Percentiles rank a stretch among this genome's conserved stretches.
These are phyloP conservation scores for Drosophila setosimentum DNA, from an alignment of 2,888 invertebrate genomes.

Conservation along the genomic window DNA sequence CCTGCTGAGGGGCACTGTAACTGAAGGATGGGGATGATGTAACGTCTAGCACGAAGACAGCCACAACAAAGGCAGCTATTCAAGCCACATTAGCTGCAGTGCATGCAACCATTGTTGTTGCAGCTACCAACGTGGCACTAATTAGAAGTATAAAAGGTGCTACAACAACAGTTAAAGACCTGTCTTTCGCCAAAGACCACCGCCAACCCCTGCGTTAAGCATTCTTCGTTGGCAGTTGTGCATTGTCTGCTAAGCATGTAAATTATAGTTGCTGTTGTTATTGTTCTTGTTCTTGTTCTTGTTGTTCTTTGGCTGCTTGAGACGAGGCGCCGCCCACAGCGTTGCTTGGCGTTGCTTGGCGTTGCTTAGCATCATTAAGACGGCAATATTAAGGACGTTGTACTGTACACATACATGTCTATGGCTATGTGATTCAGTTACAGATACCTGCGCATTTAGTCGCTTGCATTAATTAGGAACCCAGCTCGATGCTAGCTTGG, in stretches of 20 bases:
- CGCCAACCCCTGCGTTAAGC: background rate
- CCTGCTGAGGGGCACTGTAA: background rate
- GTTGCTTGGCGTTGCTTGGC: too few species aligned
- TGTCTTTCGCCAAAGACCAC: conserved; percentile 25
- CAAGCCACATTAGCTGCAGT: conserved; percentile 61
- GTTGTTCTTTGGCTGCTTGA: conserved; percentile 51
- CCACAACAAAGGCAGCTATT: conserved; percentile 67
- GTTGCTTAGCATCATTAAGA: conserved; percentile 18
- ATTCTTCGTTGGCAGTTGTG: conserved; percentile 30
- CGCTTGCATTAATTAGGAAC: conserved; percentile 73
- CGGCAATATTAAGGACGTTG: conserved; percentile 4
- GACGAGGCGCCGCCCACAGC: conserved; percentile 43
- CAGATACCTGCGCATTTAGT: conserved; percentile 63
- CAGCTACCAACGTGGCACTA: conserved; percentile 75
- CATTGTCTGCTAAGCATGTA: conserved; percentile 71
- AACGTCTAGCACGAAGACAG: conserved; percentile 28
- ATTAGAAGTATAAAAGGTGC: conserved; percentile 81
- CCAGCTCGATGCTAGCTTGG: conserved; percentile 33
- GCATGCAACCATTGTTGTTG: conserved; percentile 55
- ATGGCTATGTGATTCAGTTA: conserved; percentile 6
- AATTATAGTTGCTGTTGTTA: conserved; percentile 60
- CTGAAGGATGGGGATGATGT: background rate
- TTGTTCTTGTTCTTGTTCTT: conserved; percentile 32
- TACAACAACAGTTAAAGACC: conserved; percentile 64
- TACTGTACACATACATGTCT: background rate